Conservation (phyloP, 1,140 invertebrate genomes). For the Liolophura sinensis region DNA sequence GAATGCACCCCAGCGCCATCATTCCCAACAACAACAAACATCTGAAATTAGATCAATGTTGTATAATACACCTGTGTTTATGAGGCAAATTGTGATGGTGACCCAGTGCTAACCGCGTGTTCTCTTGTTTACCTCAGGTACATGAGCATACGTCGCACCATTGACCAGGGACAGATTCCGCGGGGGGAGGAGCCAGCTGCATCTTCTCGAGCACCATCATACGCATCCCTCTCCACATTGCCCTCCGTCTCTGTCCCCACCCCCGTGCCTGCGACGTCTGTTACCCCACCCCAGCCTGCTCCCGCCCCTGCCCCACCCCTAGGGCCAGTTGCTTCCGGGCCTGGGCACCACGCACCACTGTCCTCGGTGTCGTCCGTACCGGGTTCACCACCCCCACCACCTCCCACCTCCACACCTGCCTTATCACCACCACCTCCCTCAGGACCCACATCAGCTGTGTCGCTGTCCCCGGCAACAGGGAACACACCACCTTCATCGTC, state of each 20-base stretch:
- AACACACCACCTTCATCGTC: too few species aligned
- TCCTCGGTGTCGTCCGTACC: not conserved
- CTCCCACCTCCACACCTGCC: not conserved
- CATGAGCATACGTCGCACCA: constrained; percentile 83
- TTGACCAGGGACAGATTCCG: constrained; percentile 60
- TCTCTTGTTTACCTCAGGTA: constrained; percentile 59
- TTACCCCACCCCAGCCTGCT: not conserved
- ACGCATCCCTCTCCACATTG: constrained; percentile 11
- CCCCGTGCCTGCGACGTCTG: constrained; percentile 1
- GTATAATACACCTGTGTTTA: too few species aligned
- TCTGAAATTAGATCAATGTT: too few species aligned
- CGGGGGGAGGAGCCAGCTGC: not conserved
- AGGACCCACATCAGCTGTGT: too few species aligned
- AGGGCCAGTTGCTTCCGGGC: not conserved
- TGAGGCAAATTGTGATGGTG: too few species aligned
- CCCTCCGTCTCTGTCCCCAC: constrained; percentile 12
- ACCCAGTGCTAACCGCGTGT: too few species aligned
- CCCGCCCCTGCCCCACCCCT: not conserved
- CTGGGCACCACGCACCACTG: not conserved
- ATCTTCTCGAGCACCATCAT: not conserved
- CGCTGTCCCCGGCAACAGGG: too few species aligned
- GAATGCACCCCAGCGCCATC: too few species aligned
- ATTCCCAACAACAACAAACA: too few species aligned
- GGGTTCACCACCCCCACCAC: not conserved
- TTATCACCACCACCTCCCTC: not conserved